Conservation (phyloP, 2,888 invertebrate species). For the Pogonocherus hispidulus region DNA sequence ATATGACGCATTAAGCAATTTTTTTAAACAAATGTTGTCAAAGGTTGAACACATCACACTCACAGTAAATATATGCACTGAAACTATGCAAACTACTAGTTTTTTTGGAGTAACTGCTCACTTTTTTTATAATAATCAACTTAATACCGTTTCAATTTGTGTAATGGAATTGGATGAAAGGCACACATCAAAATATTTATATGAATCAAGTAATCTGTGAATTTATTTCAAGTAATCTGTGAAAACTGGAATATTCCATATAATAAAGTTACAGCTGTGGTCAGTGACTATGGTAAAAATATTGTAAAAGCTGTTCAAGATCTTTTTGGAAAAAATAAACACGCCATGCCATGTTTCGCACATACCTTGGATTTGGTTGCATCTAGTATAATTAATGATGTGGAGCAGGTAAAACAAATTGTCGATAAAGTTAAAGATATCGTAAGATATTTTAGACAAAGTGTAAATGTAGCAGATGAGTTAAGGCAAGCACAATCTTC, state of each 20-base stretch:
- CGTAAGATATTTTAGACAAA: constrained; percentile 33
- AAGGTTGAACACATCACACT: constrained; percentile 31
- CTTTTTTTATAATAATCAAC: constrained; percentile 24
- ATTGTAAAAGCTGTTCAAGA: constrained; percentile 42
- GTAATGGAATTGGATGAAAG: constrained; percentile 31
- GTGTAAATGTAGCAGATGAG: constrained; percentile 2
- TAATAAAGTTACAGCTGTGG: constrained; percentile 42
- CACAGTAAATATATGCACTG: constrained; percentile 51
- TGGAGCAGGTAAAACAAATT: constrained; percentile 4
- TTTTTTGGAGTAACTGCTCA: constrained; percentile 47
- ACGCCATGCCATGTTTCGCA: constrained; percentile 48
- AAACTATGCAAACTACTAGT: constrained; percentile 44
- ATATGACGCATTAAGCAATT: constrained; percentile 31
- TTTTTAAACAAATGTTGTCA: constrained; percentile 37
- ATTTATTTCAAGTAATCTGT: constrained; percentile 18
- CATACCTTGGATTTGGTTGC: constrained; percentile 43
- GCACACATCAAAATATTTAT: constrained; percentile 35
- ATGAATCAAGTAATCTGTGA: too few species aligned
- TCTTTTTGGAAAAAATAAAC: constrained; percentile 41
- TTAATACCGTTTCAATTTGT: constrained; percentile 24
- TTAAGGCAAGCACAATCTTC: neutral
- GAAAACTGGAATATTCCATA: constrained; percentile 40
- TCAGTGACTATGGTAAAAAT: constrained; percentile 47
- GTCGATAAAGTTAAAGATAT: constrained; percentile 30
- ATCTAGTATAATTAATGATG: constrained; percentile 31